Conservation (phyloP, 2,797 vertebrate species). For the Selene dorsalis region DNA sequence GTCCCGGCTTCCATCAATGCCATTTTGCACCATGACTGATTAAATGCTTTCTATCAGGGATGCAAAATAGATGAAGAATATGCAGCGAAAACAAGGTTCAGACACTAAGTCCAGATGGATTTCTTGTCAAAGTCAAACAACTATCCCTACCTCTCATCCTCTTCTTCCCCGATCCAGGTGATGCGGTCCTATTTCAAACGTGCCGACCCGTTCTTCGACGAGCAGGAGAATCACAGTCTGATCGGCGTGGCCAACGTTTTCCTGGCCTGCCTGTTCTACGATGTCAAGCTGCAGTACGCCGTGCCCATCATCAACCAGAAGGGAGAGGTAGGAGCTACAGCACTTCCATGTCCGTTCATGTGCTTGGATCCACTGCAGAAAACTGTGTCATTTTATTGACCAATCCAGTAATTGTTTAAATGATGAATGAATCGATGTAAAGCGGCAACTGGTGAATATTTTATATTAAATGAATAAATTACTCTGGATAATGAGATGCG, state of each 20-base stretch:
- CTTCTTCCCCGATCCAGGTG: constrained; percentile 78
- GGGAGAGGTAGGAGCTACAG: constrained; percentile 88
- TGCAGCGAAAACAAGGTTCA: background rate
- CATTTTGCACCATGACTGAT: background rate
- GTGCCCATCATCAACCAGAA: constrained; percentile 98
- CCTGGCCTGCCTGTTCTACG: constrained; percentile 93
- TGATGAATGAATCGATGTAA: background rate
- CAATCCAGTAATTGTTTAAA: background rate
- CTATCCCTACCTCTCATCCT: background rate
- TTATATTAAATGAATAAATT: background rate
- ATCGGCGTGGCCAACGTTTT: constrained; percentile 98
- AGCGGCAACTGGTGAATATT: background rate
- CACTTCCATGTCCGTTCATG: background rate
- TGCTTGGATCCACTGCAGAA: background rate
- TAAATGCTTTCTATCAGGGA: background rate
- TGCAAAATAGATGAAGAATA: background rate
- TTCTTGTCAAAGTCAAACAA: too few species aligned
- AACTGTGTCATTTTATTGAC: background rate
- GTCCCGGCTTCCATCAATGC: background rate
- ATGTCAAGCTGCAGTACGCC: constrained; percentile 95
- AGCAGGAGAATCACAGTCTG: constrained; percentile 96
- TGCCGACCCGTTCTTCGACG: constrained; percentile 95
- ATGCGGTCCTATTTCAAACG: constrained; percentile 92
- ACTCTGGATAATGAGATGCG: too few species aligned
- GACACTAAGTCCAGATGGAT: background rate